Conservation (phyloP, 2,797 vertebrate genomes). For the Megalops cyprinoides region DNA sequence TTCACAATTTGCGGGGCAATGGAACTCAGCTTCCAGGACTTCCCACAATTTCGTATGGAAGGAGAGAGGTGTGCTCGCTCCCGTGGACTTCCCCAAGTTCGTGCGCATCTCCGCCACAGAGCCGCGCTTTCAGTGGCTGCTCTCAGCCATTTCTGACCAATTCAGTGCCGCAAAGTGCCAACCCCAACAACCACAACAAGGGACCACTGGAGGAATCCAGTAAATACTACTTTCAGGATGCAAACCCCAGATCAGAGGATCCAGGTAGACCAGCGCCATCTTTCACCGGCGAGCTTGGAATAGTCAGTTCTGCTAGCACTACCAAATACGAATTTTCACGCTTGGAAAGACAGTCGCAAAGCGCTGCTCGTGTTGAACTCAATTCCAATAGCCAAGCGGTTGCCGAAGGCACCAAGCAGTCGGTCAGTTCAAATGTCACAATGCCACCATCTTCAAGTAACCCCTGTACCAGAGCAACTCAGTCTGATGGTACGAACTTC, state of each 20-base stretch:
- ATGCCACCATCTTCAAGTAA: conserved; percentile 74
- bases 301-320: conserved; percentile 67
- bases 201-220: conserved; percentile 75
- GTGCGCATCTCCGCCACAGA: conserved; percentile 80
- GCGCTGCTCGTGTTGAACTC: conserved; percentile 73
- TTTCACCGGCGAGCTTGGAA: conserved; percentile 72
- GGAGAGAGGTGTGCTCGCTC: conserved; percentile 82
- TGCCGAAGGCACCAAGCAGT: conserved; percentile 76
- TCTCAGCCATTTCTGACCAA: conserved; percentile 82
- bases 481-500: conserved; percentile 80
- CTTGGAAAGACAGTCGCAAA: conserved; percentile 72
- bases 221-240: conserved; percentile 78
- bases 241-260: conserved; percentile 74
- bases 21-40: conserved; percentile 85
- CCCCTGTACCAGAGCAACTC: conserved; percentile 81
- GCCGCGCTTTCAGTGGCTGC: conserved; percentile 82
- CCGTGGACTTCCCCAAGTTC: conserved; percentile 87
- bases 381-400: conserved; percentile 68
- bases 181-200: conserved; percentile 73
- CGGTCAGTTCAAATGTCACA: conserved; percentile 78
- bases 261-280: conserved; percentile 70
- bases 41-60: conserved; percentile 82
- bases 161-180: conserved; percentile 73
- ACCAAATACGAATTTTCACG: conserved; percentile 76
- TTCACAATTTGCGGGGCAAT: conserved; percentile 88